Percentiles rank a stretch among this genome's conserved stretches.
phyloP scores from a whole-genome alignment of 2,797 vertebrate species.

The Somateria mollissima region DNA sequence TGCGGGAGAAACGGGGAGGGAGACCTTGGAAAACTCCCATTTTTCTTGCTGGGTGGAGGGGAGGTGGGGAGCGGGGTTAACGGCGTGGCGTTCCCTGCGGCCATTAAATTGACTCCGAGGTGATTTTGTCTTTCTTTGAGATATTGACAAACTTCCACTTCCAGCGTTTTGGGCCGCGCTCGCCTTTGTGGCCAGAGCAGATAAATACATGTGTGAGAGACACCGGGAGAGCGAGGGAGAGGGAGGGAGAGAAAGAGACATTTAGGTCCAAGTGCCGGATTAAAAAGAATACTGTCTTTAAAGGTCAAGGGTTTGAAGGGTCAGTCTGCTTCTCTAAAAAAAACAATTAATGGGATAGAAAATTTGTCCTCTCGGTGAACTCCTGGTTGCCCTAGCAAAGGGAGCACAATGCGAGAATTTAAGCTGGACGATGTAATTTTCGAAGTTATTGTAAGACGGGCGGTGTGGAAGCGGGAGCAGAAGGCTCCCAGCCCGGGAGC shows the following conservation, averaged over 20 bases:
- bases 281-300: slow-evolving; percentile 83
- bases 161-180: slow-evolving; percentile 27
- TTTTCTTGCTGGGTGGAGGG: slow-evolving; percentile 69
- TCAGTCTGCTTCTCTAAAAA: slow-evolving; percentile 84
- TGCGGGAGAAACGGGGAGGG: slow-evolving; percentile 51
- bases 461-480: background rate
- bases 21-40: slow-evolving; percentile 49
- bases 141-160: slow-evolving; percentile 75
- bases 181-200: slow-evolving; percentile 61
- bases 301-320: slow-evolving; percentile 88
- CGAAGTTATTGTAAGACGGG: slow-evolving; percentile 64
- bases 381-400: slow-evolving; percentile 83
- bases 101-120: slow-evolving; percentile 73
- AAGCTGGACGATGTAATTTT: slow-evolving; percentile 74
- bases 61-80: slow-evolving; percentile 55
- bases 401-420: slow-evolving; percentile 79
- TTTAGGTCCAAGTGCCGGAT: slow-evolving; percentile 69
- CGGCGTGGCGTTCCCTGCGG: slow-evolving; percentile 71
- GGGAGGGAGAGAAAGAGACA: background rate
- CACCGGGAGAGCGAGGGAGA: background rate
- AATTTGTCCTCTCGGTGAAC: slow-evolving; percentile 94
- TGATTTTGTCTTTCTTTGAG: slow-evolving; percentile 77
- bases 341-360: slow-evolving; percentile 92
- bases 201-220: slow-evolving; percentile 57
- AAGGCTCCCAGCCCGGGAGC: background rate